Conservation (phyloP, 1,140 invertebrate species). For the Pseudomyrmex concolor region DNA sequence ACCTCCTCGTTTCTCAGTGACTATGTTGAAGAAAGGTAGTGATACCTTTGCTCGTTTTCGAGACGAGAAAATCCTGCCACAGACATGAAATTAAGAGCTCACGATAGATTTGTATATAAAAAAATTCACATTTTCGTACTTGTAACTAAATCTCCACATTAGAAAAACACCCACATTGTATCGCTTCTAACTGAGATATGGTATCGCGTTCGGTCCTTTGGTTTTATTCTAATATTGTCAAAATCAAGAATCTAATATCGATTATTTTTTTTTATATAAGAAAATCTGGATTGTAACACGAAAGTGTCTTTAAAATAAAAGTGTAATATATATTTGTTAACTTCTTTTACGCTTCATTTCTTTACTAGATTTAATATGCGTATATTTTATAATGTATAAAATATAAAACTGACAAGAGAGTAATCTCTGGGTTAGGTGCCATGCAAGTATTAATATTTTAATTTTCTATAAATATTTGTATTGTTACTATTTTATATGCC, state of each 20-base stretch:
- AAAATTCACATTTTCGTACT: constrained; percentile 23
- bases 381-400: background rate
- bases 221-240: constrained; percentile 11
- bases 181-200: constrained; percentile 32
- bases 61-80: constrained; percentile 59
- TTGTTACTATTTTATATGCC: background rate
- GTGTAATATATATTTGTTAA: background rate
- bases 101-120: constrained; percentile 65
- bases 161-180: constrained; percentile 6
- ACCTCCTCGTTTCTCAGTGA: constrained; percentile 80
- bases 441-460: constrained; percentile 25
- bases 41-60: constrained; percentile 64
- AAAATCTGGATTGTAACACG: constrained; percentile 17
- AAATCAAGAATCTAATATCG: constrained; percentile 21
- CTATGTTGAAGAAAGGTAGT: constrained; percentile 78
- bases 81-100: constrained; percentile 54
- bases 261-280: constrained; percentile 9
- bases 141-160: constrained; percentile 32
- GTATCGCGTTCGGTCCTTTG: background rate
- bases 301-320: constrained; percentile 19
- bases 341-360: constrained; percentile 12
- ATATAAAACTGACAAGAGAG: background rate
- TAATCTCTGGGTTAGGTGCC: constrained; percentile 25
- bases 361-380: background rate
- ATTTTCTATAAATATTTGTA: constrained; percentile 30